Evolutionary conservation across 1,140 invertebrate genomes (phyloP).

Genomic region (Glomeris maerens): DNA sequence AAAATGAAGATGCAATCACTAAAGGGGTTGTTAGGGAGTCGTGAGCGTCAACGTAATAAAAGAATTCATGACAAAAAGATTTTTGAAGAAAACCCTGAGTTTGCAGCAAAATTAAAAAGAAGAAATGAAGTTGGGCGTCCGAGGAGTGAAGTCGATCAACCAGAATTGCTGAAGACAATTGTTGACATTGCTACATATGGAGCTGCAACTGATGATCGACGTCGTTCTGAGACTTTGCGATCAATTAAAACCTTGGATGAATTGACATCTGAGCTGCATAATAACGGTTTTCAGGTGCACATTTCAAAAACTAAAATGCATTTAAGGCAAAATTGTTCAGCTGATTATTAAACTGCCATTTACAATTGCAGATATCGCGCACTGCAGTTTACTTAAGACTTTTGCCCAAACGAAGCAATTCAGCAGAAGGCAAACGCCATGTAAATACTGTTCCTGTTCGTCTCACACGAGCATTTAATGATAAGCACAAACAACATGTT

Average conservation of each 20-base stretch:
- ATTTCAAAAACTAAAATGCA: too few species aligned
- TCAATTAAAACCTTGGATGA: constrained; percentile 17
- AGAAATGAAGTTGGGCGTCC: too few species aligned
- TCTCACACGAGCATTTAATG: constrained; percentile 19
- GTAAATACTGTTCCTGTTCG: constrained; percentile 23
- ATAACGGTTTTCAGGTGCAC: constrained; percentile 22
- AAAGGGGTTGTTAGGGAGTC: too few species aligned
- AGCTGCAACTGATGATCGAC: constrained; percentile 15
- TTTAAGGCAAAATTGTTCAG: too few species aligned
- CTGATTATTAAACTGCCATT: too few species aligned
- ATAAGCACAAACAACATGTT: constrained; percentile 18
- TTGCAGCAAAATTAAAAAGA: too few species aligned
- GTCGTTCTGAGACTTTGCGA: constrained; percentile 16
- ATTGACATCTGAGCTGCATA: constrained; percentile 22
- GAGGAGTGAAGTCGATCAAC: constrained; percentile 18
- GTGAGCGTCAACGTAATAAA: too few species aligned
- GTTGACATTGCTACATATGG: constrained; percentile 16
- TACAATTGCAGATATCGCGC: constrained; percentile 13
- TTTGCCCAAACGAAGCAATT: constrained; percentile 17
- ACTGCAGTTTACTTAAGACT: constrained; percentile 18
- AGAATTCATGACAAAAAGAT: too few species aligned
- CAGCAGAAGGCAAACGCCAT: constrained; percentile 22
- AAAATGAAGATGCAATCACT: too few species aligned
- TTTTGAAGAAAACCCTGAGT: too few species aligned
- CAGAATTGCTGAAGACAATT: constrained; percentile 19